Evolutionary conservation across 2,888 invertebrate genomes (phyloP), one percentile per base, ranked within the genome.

Genomic region (Pachycephus smyrnensis): DNA sequence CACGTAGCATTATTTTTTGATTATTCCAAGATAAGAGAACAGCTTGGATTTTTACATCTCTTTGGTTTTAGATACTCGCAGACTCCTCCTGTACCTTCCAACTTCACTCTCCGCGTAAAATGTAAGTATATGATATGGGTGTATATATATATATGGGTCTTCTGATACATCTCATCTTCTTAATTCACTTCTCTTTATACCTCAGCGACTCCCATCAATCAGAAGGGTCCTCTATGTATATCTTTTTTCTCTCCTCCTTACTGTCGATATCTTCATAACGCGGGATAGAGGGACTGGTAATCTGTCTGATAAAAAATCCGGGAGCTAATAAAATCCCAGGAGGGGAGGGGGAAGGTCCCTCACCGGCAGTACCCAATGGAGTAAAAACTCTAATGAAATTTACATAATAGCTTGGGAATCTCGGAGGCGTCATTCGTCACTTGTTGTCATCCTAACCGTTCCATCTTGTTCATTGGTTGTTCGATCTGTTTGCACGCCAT

Each of bases 341-440:
- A 71, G 71, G 12, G 71, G 69, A n/a, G 75, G 37, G 6, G 23
- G 2, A 55, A 23, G 55, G 23, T 55, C 23, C 69, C 69, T 73
- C 37, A 32, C n/a, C 75, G 68, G 68, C 33, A 68, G 40, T 76
- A 78, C 37, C 71, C 73, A 77, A 76, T 69, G 73, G 76, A 78
- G 78, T 80, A 85, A 85, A 86, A 85, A 82, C 85, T 81, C 80
- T 87, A 86, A 86, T 86, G 86, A 86, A 86, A 86, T 86, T 86
- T 86, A 82, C 86, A 86, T 86, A 86, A 87, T 84, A 86, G 82
- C 79, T 9, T 80, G 55, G 78, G 81, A 82, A 80, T 79, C 84
- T 81, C 79, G 77, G 76, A 84, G 79, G 84, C 79, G 78, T 80
- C 82, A 84, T 86, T 82, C 82, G 82, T 86, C 86, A 85, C 76